Percentiles rank a stretch among this genome's conserved stretches.
Conservation (phyloP, 2,113 vertebrate genomes). For the Saccopteryx leptura region DNA sequence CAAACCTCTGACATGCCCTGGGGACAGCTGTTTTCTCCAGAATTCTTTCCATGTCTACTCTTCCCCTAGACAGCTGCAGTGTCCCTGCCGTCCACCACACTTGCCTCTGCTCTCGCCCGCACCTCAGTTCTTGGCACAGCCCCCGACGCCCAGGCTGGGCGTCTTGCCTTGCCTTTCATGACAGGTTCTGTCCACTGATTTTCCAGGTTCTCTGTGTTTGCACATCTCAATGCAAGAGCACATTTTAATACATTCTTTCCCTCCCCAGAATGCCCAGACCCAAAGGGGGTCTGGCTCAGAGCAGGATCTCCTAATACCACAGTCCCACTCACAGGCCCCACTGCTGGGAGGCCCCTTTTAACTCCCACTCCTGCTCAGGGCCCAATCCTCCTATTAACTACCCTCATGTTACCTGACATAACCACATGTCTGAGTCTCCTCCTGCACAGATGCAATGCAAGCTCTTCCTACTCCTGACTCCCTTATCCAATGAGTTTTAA, state of each 20-base stretch:
- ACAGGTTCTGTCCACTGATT: background rate
- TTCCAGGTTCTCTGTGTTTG: accelerated
- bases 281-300: accelerated
- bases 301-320: background rate
- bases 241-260: background rate
- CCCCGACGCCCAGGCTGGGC: accelerated
- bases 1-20: accelerated
- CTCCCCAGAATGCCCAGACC: no score
- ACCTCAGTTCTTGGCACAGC: accelerated
- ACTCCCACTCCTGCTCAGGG: accelerated
- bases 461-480: background rate
- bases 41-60: background rate
- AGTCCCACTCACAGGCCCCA: background rate
- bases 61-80: background rate
- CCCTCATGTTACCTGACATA: background rate
- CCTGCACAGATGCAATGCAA: background rate
- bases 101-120: background rate
- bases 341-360: background rate
- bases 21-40: background rate
- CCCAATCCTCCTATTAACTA: background rate
- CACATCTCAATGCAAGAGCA: background rate
- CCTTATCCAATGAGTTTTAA: accelerated
- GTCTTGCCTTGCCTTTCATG: background rate
- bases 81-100: accelerated
- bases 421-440: background rate